Evolutionary conservation across 2,113 vertebrate species (phyloP), one percentile per base, ranked within the genome.

Genomic region (Odocoileus hemionus): DNA sequence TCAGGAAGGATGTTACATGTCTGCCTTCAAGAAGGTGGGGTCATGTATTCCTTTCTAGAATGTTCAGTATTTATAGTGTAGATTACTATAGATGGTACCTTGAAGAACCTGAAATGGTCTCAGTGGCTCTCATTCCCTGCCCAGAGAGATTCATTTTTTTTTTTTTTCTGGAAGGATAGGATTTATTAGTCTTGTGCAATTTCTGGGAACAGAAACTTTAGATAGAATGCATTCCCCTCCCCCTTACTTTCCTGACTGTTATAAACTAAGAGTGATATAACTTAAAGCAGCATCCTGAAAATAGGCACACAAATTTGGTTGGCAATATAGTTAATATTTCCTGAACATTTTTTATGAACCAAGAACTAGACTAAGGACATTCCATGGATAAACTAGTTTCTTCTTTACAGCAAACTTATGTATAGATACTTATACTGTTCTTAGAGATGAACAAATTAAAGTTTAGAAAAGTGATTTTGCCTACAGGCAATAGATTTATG

Each of bases 271-370:
- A 83, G 33, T 8, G 36, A 47, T 58, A 54, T 88, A 76, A 86
- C 52, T n/a, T 39, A 89, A 96, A 96, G 25, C 52, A 97, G 79
- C 15, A 61, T 57, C 11, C 82, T 98, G 55, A 96, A 30, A 39
- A 54, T 60, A 92, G 26, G 83, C 76, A 45, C 58, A 64, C 50
- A 96, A 84, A 43, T 80, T 91, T 88, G 52, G 17, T 80, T 91
- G 52, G 12, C 28, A 86, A 85, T 86, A 36, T 50, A 76, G 23
- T 86, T 82, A 82, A 57, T 36, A 78, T 82, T 80, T 92, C 43
- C 74, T 50, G 7, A 92, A 25, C 3, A 57, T 30, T 85, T 93
- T 83, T 84, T 94, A 55, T 93, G 58, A 95, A 64, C 33, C n/a
- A 82, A 45, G 54, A 86, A 33, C 14, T 25, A 74, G 36, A 17